These are phyloP conservation scores for Rhinoraja longicauda DNA, from an alignment of 2,797 vertebrate species.

Conservation along the genomic window DNA sequence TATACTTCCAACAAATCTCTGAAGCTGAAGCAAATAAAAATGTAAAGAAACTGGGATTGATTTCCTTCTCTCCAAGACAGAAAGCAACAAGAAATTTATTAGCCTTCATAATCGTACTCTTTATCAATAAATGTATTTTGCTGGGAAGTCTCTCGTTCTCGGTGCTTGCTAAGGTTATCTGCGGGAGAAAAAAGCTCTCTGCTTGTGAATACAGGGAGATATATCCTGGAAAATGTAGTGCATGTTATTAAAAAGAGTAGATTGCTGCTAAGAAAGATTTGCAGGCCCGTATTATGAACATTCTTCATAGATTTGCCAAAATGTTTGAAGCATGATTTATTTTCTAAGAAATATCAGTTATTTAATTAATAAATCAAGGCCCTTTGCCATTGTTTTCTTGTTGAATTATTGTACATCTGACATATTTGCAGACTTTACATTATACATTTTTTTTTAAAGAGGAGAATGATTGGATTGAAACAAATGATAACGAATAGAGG, in stretches of 20 bases:
- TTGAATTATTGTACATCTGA: slow-evolving; percentile 7
- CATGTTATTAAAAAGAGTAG: neutral
- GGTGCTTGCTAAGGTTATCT: neutral
- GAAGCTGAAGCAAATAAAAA: neutral
- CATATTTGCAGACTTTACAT: neutral
- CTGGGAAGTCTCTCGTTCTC: neutral
- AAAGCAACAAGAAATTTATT: neutral
- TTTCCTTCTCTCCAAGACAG: neutral
- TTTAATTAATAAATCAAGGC: neutral
- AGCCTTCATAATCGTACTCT: neutral
- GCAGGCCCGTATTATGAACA: neutral
- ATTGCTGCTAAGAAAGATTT: neutral
- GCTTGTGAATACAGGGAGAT: neutral
- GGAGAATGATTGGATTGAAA: neutral
- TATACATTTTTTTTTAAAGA: neutral
- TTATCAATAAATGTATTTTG: neutral
- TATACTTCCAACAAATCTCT: neutral
- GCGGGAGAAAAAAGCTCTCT: neutral
- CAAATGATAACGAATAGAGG: neutral
- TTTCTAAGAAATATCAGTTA: neutral
- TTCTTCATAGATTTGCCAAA: neutral
- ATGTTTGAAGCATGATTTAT: neutral
- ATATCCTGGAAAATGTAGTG: neutral
- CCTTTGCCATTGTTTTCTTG: neutral
- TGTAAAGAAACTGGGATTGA: neutral